A percentile compares a stretch with the other conserved stretches of the same genome.
Conservation (phyloP, 2,797 vertebrate genomes). For the Cossypha polioptera region DNA sequence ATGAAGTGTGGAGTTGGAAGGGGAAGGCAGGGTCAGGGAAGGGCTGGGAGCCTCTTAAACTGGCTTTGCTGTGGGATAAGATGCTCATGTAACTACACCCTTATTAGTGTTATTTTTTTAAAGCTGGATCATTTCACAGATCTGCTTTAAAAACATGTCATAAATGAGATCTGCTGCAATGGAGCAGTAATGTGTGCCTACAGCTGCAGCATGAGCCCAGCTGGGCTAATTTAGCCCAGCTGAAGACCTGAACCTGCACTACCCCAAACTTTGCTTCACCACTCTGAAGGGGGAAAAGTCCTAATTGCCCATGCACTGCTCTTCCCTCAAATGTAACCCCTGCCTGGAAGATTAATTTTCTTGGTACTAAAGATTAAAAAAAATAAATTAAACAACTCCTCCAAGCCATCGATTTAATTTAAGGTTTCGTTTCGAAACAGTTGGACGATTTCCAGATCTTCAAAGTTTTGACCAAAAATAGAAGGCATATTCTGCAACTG, state of each 20-base stretch:
- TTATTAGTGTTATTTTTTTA: slow-evolving; percentile 70
- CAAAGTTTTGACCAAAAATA: slow-evolving; percentile 31
- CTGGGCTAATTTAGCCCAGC: slow-evolving; percentile 60
- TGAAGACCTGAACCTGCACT: slow-evolving; percentile 2
- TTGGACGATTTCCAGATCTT: slow-evolving; percentile 21
- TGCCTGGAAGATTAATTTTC: neutral
- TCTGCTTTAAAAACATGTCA: slow-evolving; percentile 71
- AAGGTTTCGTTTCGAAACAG: neutral
- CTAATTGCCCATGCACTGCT: neutral
- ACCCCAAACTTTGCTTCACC: neutral
- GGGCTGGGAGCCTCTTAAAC: slow-evolving; percentile 65
- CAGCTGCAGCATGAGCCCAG: slow-evolving; percentile 25
- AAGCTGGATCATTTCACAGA: slow-evolving; percentile 72
- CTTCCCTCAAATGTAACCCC: neutral
- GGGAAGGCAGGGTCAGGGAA: slow-evolving; percentile 54
- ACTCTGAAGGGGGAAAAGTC: neutral
- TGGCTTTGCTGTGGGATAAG: slow-evolving; percentile 61
- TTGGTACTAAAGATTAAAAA: neutral
- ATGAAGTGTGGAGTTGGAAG: neutral
- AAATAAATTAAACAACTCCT: neutral
- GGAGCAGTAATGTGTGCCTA: slow-evolving; percentile 27
- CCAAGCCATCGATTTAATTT: neutral
- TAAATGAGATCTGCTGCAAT: slow-evolving; percentile 64
- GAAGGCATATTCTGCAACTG: slow-evolving; percentile 29
- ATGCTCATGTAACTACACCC: slow-evolving; percentile 68